A percentile compares a stretch with the other conserved stretches of the same genome.
These are phyloP conservation scores for Campoletis sonorensis DNA, from an alignment of 1,140 invertebrate species.

Conservation along the genomic window DNA sequence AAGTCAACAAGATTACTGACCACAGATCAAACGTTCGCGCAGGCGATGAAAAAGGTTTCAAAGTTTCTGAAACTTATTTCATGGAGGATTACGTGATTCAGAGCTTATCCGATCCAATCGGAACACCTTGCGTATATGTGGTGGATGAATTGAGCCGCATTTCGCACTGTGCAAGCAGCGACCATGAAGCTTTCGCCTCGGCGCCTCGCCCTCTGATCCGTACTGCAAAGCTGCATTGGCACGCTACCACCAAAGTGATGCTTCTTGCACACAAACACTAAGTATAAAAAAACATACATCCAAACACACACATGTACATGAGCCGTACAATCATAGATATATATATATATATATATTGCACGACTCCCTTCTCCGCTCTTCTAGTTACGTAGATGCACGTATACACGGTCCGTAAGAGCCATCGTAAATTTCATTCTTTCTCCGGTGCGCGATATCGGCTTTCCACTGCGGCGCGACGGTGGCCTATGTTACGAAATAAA, in stretches of 20 bases:
- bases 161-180: not conserved
- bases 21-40: too few species aligned
- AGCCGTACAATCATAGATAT: constrained; percentile 1
- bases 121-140: not conserved
- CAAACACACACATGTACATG: not conserved
- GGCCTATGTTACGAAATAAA: constrained; percentile 36
- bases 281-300: not conserved
- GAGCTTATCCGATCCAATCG: too few species aligned
- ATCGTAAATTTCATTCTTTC: constrained; percentile 41
- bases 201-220: constrained; percentile 20
- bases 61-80: too few species aligned
- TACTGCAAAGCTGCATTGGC: not conserved
- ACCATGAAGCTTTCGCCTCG: not conserved
- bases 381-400: constrained; percentile 29
- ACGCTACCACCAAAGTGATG: not conserved
- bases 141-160: not conserved
- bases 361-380: not conserved
- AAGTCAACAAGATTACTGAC: too few species aligned
- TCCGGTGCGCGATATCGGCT: constrained; percentile 38
- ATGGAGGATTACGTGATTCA: too few species aligned
- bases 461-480: constrained; percentile 16
- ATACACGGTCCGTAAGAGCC: constrained; percentile 24
- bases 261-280: constrained; percentile 7
- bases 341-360: not conserved
- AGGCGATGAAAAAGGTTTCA: too few species aligned